Percentiles rank a stretch among this genome's conserved stretches.
Evolutionary conservation across 2,797 vertebrate species (phyloP).

Genomic region (Todus mexicanus): DNA sequence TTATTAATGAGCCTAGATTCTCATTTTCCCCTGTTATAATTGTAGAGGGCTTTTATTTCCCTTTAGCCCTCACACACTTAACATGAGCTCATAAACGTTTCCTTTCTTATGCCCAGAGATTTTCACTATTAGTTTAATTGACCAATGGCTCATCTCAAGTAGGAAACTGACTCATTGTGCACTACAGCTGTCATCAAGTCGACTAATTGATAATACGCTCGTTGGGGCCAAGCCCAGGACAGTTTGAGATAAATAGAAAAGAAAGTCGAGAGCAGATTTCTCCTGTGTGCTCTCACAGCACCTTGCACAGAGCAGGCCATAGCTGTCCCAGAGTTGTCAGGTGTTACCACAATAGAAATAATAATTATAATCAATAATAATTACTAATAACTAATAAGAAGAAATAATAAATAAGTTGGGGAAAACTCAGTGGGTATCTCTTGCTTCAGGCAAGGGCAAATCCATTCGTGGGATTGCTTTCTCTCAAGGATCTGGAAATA

Average conservation of each 20-base stretch:
- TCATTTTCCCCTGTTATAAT: not conserved
- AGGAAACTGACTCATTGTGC: not conserved
- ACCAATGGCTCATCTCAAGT: not conserved
- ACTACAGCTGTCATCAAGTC: slow-evolving; percentile 8
- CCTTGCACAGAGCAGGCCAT: not conserved
- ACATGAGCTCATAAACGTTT: slow-evolving; percentile 26
- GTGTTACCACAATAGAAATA: not conserved
- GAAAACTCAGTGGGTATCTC: not conserved
- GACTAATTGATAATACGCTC: not conserved
- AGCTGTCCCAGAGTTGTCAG: not conserved
- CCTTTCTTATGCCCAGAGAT: slow-evolving; percentile 25
- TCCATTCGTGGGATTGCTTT: not conserved
- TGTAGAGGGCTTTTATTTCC: not conserved
- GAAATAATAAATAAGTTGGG: not conserved
- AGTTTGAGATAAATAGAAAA: not conserved
- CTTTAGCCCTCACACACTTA: not conserved
- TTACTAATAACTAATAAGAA: not conserved
- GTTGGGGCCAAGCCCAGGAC: not conserved
- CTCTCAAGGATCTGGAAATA: not conserved
- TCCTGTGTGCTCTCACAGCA: not conserved
- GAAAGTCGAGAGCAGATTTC: not conserved
- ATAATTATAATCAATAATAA: not conserved
- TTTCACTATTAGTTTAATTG: slow-evolving; percentile 13
- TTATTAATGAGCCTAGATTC: slow-evolving; percentile 23
- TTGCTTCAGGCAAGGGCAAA: not conserved